Base-by-base conservation (phyloP, 2,797 vertebrate genomes). In the Poecilia wingei region DNA sequence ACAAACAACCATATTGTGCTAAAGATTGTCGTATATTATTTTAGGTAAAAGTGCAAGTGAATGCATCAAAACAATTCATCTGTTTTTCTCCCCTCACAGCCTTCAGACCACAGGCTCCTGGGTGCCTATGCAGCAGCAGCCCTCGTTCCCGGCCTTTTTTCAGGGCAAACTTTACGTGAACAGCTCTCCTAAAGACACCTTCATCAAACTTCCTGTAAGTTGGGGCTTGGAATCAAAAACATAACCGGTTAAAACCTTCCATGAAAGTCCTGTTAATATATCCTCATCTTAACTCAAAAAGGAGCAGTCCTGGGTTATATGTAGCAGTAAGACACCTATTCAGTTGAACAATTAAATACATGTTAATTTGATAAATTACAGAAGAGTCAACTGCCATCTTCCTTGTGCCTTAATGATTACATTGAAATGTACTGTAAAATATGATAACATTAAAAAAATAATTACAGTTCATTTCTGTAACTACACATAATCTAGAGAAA, bases 141-240 rank as follows among this genome's bases (percentile, higher is more conserved):
- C 94, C 0, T 72, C 86, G 0, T 95, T 96, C 22, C 98, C 98
- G 0, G 95, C 94, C 0, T 99, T 98, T 79, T 98, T 97, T 84
- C 93, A 95, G 0, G 95, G 93, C 4, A 93, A 28, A 77, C 90
- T 98, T 39, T 80, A 94, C 9, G 90, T 97, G 75, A 92, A 91
- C 39, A 83, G 89, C 12, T 74, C 88, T 59, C 96, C 97, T 2
- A 92, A 85, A 72, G 97, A 98, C 91, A 98, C 97, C 16, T 99
- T 97, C 91, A 47, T 99, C 87, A 97, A 97, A 87, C 95, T 98
- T 10, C 95, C 97, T 89, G 98, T 97, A 81, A 93, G 93, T 88
- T 45, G 7, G 9, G 76, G 61, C 36, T 6, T 41, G 6, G 12
- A 46, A 16, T 55, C 0, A 7, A 75, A 22, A 1, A 25, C 12